Evolutionary conservation across 2,888 invertebrate genomes (phyloP).

Genomic region (Sphecodes monilicornis): DNA sequence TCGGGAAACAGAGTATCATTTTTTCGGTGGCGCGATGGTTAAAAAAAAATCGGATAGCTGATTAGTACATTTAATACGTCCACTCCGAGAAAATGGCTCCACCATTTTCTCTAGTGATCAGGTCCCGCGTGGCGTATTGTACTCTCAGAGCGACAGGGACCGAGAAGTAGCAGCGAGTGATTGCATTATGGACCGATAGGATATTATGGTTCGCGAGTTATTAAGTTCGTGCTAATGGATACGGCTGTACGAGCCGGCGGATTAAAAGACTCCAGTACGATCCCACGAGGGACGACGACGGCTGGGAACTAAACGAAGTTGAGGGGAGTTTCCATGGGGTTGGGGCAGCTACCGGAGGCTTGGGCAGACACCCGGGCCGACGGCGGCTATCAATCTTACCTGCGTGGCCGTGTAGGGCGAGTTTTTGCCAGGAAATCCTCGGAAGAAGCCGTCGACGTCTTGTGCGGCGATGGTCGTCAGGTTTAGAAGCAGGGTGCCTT

Average conservation of each 20-base stretch:
- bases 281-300: background rate
- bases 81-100: background rate
- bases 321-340: background rate
- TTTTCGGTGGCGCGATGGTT: background rate
- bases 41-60: background rate
- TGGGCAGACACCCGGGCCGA: background rate
- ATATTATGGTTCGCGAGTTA: constrained; percentile 11
- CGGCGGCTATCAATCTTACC: constrained; percentile 69
- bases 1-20: background rate
- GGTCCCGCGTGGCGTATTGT: background rate
- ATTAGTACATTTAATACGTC: background rate
- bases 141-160: constrained; percentile 4
- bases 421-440: constrained; percentile 82
- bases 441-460: constrained; percentile 77
- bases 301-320: constrained; percentile 10
- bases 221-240: constrained; percentile 17
- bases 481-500: constrained; percentile 83
- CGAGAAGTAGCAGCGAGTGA: constrained; percentile 1
- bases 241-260: constrained; percentile 12
- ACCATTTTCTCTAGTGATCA: background rate
- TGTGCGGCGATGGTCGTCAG: constrained; percentile 77
- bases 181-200: background rate
- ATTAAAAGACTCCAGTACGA: constrained; percentile 17
- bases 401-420: constrained; percentile 83
- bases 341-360: background rate